phyloP scores from a whole-genome alignment of 2,888 invertebrate species.

The Scaptomyza flava region DNA sequence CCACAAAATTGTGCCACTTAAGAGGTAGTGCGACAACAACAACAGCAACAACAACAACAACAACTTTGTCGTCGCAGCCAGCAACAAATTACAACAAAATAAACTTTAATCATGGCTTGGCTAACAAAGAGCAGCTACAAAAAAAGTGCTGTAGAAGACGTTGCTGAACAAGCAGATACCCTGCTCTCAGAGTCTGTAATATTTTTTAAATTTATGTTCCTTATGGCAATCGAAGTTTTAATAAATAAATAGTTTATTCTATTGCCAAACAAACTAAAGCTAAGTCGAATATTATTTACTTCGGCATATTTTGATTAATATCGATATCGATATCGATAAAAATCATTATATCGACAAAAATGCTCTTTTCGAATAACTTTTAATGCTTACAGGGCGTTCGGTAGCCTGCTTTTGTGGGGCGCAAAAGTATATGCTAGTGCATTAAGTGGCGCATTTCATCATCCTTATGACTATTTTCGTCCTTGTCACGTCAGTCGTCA shows the following conservation, averaged over 20 bases:
- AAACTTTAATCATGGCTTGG: conserved; percentile 70
- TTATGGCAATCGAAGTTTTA: not conserved
- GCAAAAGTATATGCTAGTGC: conserved; percentile 63
- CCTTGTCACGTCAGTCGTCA: conserved; percentile 49
- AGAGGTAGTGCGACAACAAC: conserved; percentile 34
- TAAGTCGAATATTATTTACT: not conserved
- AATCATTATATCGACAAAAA: no score
- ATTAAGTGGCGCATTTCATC: conserved; percentile 74
- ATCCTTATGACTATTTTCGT: conserved; percentile 34
- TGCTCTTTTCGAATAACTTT: no score
- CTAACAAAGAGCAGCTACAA: conserved; percentile 52
- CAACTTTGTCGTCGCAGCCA: conserved; percentile 32
- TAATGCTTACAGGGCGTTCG: not conserved
- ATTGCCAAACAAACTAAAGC: not conserved
- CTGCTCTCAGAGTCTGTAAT: not conserved
- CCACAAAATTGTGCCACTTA: conserved; percentile 76
- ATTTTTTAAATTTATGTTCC: not conserved
- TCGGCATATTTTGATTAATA: not conserved
- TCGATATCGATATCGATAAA: not conserved
- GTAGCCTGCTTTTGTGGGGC: conserved; percentile 51
- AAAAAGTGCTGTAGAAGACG: not conserved
- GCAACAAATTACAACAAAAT: conserved; percentile 68
- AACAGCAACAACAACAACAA: conserved; percentile 46
- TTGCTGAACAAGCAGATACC: not conserved
- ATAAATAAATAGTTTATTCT: no score